Evolutionary conservation across 2,888 invertebrate species (phyloP).

Genomic region (Pantelozetes paolii): DNA sequence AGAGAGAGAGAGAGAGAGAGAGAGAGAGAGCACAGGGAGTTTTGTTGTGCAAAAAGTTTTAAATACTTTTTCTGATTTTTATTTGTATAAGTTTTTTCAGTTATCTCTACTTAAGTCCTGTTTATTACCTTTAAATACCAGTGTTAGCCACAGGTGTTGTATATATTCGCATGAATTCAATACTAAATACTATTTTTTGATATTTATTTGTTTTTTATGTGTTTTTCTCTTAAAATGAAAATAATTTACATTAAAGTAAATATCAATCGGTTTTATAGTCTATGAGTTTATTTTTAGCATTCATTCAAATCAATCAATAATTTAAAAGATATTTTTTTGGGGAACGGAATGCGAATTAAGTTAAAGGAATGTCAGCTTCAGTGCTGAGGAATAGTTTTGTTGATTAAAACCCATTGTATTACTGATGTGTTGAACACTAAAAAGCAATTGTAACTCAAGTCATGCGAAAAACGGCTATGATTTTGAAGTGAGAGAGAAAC

Average conservation of each 20-base stretch:
- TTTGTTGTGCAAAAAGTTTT: too few species aligned
- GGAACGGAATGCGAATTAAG: too few species aligned
- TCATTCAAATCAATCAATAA: not conserved
- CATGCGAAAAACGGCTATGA: not conserved
- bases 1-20: too few species aligned
- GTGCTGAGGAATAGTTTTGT: not conserved
- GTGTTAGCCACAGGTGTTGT: not conserved
- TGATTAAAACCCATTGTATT: not conserved
- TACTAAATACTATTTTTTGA: not conserved
- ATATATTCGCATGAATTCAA: not conserved
- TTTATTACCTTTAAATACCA: slow-evolving; percentile 1
- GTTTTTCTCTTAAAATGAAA: not conserved
- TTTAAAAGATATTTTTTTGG: not conserved
- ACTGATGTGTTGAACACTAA: not conserved
- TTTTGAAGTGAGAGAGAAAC: not conserved
- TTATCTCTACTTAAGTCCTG: not conserved
- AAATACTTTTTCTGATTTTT: not conserved
- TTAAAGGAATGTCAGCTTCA: not conserved
- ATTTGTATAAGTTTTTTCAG: not conserved
- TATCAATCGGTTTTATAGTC: slow-evolving; percentile 2
- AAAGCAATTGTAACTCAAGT: not conserved
- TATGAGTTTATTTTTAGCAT: not conserved
- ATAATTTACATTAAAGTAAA: not conserved
- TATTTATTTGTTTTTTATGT: not conserved
- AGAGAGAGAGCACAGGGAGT: too few species aligned